phyloP scores from a whole-genome alignment of 2,797 vertebrate genomes.

The Craterocephalus amniculus region DNA sequence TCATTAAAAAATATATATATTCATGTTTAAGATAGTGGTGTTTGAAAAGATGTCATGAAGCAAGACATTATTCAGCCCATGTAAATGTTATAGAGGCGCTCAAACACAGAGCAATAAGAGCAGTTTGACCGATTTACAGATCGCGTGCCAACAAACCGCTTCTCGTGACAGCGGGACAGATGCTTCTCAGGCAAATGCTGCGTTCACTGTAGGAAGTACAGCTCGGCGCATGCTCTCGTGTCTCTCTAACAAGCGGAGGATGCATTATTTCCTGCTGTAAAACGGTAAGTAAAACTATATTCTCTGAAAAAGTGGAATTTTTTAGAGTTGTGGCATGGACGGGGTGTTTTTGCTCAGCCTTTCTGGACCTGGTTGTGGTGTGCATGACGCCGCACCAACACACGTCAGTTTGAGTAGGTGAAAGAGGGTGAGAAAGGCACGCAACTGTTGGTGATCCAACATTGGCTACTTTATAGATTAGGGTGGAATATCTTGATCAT shows the following conservation, averaged over 20 bases:
- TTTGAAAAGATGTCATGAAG: background rate
- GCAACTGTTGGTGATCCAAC: constrained; percentile 60
- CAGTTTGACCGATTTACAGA: constrained; percentile 75
- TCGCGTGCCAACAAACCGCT: constrained; percentile 77
- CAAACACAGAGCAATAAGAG: constrained; percentile 43
- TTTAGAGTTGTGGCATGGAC: background rate
- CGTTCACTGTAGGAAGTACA: constrained; percentile 75
- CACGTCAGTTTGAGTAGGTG: constrained; percentile 72
- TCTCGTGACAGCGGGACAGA: constrained; percentile 81
- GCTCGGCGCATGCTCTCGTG: constrained; percentile 70
- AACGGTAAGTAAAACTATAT: constrained; percentile 64
- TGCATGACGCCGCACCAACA: constrained; percentile 73
- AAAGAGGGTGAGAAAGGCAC: constrained; percentile 66
- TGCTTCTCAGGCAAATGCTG: constrained; percentile 80
- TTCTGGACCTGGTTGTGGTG: constrained; percentile 24
- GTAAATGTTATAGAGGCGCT: constrained; percentile 13
- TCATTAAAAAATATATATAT: too few species aligned
- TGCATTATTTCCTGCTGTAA: constrained; percentile 59
- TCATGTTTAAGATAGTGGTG: background rate
- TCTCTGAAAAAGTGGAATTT: constrained; percentile 10
- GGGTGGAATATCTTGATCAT: background rate
- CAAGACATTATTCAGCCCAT: too few species aligned
- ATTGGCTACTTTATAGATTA: constrained; percentile 8
- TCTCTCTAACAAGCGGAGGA: constrained; percentile 52
- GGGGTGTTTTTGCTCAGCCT: background rate